Evolutionary conservation across 2,888 invertebrate species (phyloP).

Genomic region (Choristoneura rosaceana): DNA sequence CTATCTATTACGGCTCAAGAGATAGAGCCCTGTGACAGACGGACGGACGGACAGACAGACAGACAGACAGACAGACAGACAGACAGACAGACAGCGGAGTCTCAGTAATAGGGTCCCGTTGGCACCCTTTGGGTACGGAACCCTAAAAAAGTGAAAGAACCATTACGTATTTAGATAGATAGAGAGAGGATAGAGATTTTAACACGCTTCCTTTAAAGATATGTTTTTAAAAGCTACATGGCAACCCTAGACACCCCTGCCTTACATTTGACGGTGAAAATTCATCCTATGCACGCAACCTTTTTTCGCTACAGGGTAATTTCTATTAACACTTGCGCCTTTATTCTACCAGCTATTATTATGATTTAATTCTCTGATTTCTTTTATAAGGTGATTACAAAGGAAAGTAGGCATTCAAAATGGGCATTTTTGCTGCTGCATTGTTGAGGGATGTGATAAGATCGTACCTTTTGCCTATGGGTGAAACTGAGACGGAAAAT

Average conservation of each 20-base stretch:
- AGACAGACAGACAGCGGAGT: too few relatives aligned
- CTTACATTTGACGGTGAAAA: conserved; percentile 27
- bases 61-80: too few relatives aligned
- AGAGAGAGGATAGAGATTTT: too few relatives aligned
- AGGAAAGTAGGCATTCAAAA: background rate
- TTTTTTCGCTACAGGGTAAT: conserved; percentile 36
- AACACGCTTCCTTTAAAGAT: background rate
- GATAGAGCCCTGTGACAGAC: too few relatives aligned
- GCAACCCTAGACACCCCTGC: conserved; percentile 20
- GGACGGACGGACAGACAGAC: too few relatives aligned
- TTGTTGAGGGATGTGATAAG: conserved; percentile 19
- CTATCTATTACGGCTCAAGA: too few relatives aligned
- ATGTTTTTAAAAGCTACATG: conserved; percentile 11
- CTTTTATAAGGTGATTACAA: conserved; percentile 29
- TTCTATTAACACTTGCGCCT: conserved; percentile 39
- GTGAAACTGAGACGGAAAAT: background rate
- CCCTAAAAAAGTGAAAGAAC: too few relatives aligned
- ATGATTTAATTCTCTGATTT: conserved; percentile 36
- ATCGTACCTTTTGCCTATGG: background rate
- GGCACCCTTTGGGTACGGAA: too few relatives aligned
- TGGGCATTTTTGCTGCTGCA: conserved; percentile 3
- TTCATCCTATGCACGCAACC: conserved; percentile 38
- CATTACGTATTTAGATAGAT: too few relatives aligned
- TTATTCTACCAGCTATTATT: conserved; percentile 29
- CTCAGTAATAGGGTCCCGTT: too few relatives aligned